Evolutionary conservation across 2,888 invertebrate species (phyloP).

Genomic region (Beris morrisii): DNA sequence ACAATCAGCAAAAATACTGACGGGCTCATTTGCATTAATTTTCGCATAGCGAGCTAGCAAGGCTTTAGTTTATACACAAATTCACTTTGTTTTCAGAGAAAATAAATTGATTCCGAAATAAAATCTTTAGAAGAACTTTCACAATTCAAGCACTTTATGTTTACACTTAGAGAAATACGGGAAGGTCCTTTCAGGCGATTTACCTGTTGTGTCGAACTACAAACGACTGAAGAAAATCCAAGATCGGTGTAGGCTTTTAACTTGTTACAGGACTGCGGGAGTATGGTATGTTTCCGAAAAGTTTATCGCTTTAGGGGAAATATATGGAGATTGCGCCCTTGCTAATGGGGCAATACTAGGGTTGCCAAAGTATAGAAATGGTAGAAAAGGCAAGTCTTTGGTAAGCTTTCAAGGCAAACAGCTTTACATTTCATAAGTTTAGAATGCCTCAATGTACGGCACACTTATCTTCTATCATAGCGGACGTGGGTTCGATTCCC

Average conservation of each 20-base stretch:
- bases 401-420: too few relatives aligned
- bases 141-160: conserved; percentile 9
- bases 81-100: too few relatives aligned
- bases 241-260: conserved; percentile 20
- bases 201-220: conserved; percentile 30
- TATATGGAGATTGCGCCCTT: conserved; percentile 11
- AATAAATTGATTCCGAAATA: too few relatives aligned
- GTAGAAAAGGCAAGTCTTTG: too few relatives aligned
- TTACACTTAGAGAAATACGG: conserved; percentile 1
- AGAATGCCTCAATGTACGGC: too few relatives aligned
- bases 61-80: neutral
- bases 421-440: too few relatives aligned
- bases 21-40: neutral
- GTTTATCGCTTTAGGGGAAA: conserved; percentile 8
- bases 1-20: conserved; percentile 41
- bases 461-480: too few relatives aligned
- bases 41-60: neutral
- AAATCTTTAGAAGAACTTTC: neutral
- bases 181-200: conserved; percentile 16
- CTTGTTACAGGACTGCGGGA: neutral
- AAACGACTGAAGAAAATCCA: conserved; percentile 22
- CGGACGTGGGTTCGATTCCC: too few relatives aligned
- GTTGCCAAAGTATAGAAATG: too few relatives aligned
- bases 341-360: neutral
- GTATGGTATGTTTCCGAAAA: conserved; percentile 17